Evolutionary conservation across 2,797 vertebrate genomes (phyloP), one percentile per base, ranked within the genome.

Genomic region (Leuciscus waleckii): DNA sequence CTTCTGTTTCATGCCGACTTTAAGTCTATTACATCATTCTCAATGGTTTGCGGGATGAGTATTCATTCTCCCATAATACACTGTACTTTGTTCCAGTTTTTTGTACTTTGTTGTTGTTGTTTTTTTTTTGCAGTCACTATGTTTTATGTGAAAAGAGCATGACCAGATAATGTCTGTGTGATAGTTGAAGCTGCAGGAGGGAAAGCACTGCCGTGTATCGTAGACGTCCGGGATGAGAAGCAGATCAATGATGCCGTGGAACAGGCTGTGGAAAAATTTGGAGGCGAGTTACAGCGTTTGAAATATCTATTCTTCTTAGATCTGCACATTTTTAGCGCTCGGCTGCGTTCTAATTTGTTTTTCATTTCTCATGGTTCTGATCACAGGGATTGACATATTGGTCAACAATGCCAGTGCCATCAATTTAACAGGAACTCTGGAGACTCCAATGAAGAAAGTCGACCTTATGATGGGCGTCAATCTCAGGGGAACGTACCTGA

Each of bases 371-470:
- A 4, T 78, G 32, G 23, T 26, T 65, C 2, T 70, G 19, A n/a
- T 82, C 90, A 84, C 93, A 99, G 98, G 98, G 56, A 99, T 99
- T 86, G 98, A 99, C 94, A 96, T 99, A 90, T 93, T 99, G 94
- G 97, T 99, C 90, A 99, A 99, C 93, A 99, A 99, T 65, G 98
- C 98, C 71, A 99, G 97, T 75, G 98, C 98, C 88, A 99, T 99
- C 90, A 98, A 92, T 86, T 93, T 99, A 92, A 98, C 97, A 1
- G 97, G 96, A 85, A 99, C 98, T 0, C 82, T 99, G 92, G 96
- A 97, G 74, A 99, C 98, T 0, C 89, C 97, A 11, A 96, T 94
- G 11, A 99, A 99, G 94, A 98, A 95, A 88, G 96, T 99, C 41
- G 98, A 99, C 91, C 96, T 99, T 80, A 99, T 99, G 98, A 93